Base-by-base conservation (phyloP, 1,140 invertebrate genomes). In the Heliconius eleuchia region DNA sequence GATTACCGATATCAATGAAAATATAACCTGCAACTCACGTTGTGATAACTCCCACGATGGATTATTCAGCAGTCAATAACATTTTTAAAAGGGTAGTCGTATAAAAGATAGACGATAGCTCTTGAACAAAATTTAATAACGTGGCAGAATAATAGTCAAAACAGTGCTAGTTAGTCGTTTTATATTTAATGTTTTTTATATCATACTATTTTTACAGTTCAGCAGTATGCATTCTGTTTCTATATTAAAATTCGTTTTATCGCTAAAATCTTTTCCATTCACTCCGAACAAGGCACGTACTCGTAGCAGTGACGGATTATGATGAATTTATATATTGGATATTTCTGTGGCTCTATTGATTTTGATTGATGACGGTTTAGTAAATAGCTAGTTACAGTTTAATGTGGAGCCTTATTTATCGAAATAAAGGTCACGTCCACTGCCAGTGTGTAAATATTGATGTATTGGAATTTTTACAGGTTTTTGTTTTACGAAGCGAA, bases 231-330 rank as follows among this genome's bases (percentile, higher is more conserved):
- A 46, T 4, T 46, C 13, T 46, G 34, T 52, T 18, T 3, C 50
- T 74, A 30, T 60, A 74, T 57, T 50, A 74, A 57, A 74, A 60
- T 37, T 74, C 13, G 27, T 46, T 70, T 5, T n/a, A 66, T 66
- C 60, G 23, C 60, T 23, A 66, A 66, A 66, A 66, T 66, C 60
- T 66, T 66, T 66, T 30, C 23, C 60, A 66, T 66, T 27, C 60
- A 66, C 60, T 66, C 9, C 13, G 9, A 66, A 66, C 60, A 66
- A 30, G 60, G 23, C 60, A 66, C 82, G 80, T 73, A 81, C 85
- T 84, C 85, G 84, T 84, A 86, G 80, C 73, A 52, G 82, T 89
- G 89, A 91, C 86, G 86, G 86, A 91, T 89, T 88, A 91, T 91
- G 88, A 91, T 82, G 84, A 86, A 91, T 89, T 87, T 82, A 80